Evolutionary conservation across 2,888 invertebrate species (phyloP).

Genomic region (Leptura quadrifasciata): DNA sequence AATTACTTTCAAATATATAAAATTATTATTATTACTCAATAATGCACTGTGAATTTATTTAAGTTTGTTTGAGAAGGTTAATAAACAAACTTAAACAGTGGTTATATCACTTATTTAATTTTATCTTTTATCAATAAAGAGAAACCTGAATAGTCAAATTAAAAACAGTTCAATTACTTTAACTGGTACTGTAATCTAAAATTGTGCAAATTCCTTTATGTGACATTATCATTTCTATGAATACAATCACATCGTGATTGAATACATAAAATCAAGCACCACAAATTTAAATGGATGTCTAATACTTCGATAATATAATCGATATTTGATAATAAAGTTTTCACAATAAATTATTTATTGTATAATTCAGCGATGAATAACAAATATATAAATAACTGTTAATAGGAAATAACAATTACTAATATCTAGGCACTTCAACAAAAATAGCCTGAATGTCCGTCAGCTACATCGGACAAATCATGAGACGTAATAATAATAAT

Average conservation of each 20-base stretch:
- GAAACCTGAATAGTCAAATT: background rate
- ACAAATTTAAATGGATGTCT: background rate
- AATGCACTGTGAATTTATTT: too few relatives aligned
- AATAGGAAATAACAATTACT: background rate
- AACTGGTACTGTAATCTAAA: too few relatives aligned
- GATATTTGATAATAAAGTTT: background rate
- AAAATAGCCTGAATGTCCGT: too few relatives aligned
- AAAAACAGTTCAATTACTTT: too few relatives aligned
- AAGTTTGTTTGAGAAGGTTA: too few relatives aligned
- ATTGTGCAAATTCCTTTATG: background rate
- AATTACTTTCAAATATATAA: too few relatives aligned
- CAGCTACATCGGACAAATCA: too few relatives aligned
- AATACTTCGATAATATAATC: background rate
- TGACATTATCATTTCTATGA: background rate
- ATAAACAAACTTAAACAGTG: too few relatives aligned
- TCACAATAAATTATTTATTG: too few relatives aligned
- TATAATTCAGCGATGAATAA: background rate
- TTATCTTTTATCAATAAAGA: background rate
- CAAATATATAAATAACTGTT: slow-evolving; percentile 4
- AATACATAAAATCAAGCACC: background rate
- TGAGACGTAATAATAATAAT: too few relatives aligned
- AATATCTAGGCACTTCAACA: background rate
- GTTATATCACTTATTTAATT: background rate
- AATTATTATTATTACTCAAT: too few relatives aligned
- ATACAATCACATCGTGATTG: background rate